Conservation (phyloP, 2,113 vertebrate species). For the Cephalopterus ornatus region DNA sequence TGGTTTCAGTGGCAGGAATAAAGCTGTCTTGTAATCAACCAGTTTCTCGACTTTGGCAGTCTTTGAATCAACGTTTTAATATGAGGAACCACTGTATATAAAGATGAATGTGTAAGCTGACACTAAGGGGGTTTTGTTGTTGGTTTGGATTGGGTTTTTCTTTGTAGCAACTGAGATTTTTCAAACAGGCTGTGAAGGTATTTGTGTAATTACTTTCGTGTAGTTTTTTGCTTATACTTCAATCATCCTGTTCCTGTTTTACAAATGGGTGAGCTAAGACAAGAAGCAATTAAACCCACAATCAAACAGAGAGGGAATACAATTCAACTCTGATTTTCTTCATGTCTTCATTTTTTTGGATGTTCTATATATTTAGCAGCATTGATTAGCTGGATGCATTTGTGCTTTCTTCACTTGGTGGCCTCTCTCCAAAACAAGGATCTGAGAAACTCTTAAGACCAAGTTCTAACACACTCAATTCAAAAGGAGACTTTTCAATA, state of each 20-base stretch:
- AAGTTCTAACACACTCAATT: background rate
- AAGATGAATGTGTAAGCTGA: background rate
- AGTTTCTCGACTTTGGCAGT: background rate
- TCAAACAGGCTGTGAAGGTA: background rate
- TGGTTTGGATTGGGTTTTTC: background rate
- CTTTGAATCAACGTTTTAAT: background rate
- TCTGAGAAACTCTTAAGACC: background rate
- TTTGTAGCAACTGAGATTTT: background rate
- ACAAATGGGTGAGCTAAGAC: background rate
- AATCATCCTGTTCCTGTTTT: background rate
- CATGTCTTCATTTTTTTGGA: background rate
- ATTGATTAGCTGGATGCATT: background rate
- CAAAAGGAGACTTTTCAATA: background rate
- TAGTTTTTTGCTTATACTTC: background rate
- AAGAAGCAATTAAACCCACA: background rate
- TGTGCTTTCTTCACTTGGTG: background rate
- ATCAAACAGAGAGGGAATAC: background rate
- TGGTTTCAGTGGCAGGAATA: background rate
- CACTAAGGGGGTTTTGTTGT: background rate
- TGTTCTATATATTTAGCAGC: background rate
- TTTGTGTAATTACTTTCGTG: background rate
- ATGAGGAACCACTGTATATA: background rate
- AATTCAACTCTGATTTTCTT: background rate
- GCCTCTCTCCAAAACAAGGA: background rate
- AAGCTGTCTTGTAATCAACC: background rate